Evolutionary conservation across 2,113 vertebrate genomes (phyloP).

Genomic region (Geococcyx californianus): DNA sequence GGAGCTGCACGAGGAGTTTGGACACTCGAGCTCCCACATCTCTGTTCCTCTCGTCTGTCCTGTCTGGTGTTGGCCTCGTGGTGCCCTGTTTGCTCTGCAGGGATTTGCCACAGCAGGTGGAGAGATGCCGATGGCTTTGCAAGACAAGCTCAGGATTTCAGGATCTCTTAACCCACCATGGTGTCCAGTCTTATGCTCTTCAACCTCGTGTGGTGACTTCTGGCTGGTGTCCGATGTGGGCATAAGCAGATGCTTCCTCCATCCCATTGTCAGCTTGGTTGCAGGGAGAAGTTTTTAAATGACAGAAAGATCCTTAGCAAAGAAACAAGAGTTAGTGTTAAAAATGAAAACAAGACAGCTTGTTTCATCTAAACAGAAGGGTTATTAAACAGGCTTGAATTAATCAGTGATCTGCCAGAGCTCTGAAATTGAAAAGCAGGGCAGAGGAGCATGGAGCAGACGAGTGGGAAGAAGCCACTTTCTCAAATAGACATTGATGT

Average conservation of each 20-base stretch:
- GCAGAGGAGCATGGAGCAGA: slow-evolving; percentile 32
- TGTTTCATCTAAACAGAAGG: slow-evolving; percentile 80
- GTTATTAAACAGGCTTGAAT: slow-evolving; percentile 82
- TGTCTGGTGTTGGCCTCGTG: fast-evolving
- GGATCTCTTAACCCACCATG: neutral
- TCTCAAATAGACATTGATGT: neutral
- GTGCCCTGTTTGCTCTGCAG: fast-evolving
- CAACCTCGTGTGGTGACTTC: neutral
- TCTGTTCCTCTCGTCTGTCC: neutral
- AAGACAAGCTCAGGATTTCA: neutral
- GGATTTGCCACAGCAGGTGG: neutral
- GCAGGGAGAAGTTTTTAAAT: slow-evolving; percentile 72
- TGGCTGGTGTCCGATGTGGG: slow-evolving; percentile 59
- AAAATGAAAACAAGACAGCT: slow-evolving; percentile 82
- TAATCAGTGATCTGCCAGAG: slow-evolving; percentile 78
- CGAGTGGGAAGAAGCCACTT: neutral
- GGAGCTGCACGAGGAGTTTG: fast-evolving
- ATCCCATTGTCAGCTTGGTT: slow-evolving; percentile 59
- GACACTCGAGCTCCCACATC: fast-evolving
- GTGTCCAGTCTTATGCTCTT: neutral
- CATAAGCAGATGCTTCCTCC: slow-evolving; percentile 67
- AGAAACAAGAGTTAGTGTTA: slow-evolving; percentile 75
- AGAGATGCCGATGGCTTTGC: neutral
- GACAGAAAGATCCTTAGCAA: slow-evolving; percentile 78
- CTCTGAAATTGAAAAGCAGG: slow-evolving; percentile 60